Evolutionary conservation across 2,888 invertebrate species (phyloP).

Genomic region (Empis stercorea): DNA sequence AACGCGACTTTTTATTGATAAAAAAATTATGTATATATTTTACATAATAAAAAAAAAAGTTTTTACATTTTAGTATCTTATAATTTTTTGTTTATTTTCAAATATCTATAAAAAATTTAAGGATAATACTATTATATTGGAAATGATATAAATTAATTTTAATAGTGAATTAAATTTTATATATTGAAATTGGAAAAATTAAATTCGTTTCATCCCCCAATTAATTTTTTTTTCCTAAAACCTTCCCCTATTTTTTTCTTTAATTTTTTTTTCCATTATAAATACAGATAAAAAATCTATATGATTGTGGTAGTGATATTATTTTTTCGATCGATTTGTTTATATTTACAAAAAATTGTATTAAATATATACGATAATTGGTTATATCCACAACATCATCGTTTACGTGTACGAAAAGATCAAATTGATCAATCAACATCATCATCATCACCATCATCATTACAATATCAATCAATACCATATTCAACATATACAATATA

Average conservation of each 20-base stretch:
- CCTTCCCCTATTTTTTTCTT: too few relatives aligned
- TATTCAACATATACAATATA: background rate
- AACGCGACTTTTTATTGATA: too few relatives aligned
- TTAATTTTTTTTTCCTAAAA: background rate
- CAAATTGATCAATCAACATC: background rate
- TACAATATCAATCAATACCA: background rate
- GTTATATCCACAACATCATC: conserved; percentile 31
- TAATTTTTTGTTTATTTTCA: too few relatives aligned
- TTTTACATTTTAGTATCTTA: too few relatives aligned
- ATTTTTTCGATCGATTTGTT: conserved; percentile 35
- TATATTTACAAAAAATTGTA: conserved; percentile 33
- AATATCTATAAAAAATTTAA: too few relatives aligned
- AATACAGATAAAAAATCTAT: conserved; percentile 13
- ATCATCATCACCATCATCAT: too few relatives aligned
- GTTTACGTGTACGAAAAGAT: conserved; percentile 28
- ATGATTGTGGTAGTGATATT: conserved; percentile 35
- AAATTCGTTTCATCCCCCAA: background rate
- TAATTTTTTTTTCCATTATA: background rate
- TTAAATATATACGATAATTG: conserved; percentile 32
- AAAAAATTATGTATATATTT: too few relatives aligned
- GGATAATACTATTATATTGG: too few relatives aligned
- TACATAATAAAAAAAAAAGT: too few relatives aligned
- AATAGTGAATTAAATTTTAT: background rate
- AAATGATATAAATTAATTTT: too few relatives aligned
- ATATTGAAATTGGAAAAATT: background rate